phyloP scores from a whole-genome alignment of 2,797 vertebrate genomes.

The Aeoliscus strigatus region DNA sequence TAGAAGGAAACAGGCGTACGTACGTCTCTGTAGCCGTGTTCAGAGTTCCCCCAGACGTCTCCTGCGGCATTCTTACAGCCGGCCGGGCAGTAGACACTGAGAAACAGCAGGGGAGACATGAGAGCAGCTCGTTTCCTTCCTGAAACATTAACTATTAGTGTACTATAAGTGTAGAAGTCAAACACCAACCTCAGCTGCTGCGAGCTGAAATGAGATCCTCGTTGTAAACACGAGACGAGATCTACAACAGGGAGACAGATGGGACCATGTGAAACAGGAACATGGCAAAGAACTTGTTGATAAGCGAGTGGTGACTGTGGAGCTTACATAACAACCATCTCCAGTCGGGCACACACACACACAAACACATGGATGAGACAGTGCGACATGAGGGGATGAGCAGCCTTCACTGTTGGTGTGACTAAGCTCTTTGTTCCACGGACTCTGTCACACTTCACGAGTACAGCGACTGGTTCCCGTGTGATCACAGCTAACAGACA shows the following conservation, averaged over 20 bases:
- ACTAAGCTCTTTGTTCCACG: constrained; percentile 60
- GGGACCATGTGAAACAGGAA: neutral
- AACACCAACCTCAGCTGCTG: constrained; percentile 74
- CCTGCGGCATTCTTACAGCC: constrained; percentile 80
- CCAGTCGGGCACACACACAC: constrained; percentile 37
- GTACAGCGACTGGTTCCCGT: constrained; percentile 29
- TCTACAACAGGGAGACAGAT: constrained; percentile 61
- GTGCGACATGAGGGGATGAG: constrained; percentile 48
- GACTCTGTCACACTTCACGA: constrained; percentile 43
- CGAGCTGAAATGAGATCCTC: constrained; percentile 79
- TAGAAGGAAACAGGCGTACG: constrained; percentile 40
- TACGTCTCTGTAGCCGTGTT: constrained; percentile 85
- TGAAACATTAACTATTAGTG: neutral
- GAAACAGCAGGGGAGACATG: constrained; percentile 21
- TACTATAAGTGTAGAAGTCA: neutral
- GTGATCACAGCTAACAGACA: constrained; percentile 50
- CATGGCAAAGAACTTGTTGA: neutral
- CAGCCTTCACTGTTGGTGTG: constrained; percentile 48
- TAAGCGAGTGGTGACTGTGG: constrained; percentile 1
- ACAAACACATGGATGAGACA: constrained; percentile 33
- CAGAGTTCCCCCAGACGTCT: constrained; percentile 83
- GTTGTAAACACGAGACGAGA: constrained; percentile 81
- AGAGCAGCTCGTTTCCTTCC: constrained; percentile 5
- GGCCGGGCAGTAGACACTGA: constrained; percentile 83
- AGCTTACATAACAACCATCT: constrained; percentile 30